Conservation (phyloP, 2,797 vertebrate species). For the Hemitrygon akajei region DNA sequence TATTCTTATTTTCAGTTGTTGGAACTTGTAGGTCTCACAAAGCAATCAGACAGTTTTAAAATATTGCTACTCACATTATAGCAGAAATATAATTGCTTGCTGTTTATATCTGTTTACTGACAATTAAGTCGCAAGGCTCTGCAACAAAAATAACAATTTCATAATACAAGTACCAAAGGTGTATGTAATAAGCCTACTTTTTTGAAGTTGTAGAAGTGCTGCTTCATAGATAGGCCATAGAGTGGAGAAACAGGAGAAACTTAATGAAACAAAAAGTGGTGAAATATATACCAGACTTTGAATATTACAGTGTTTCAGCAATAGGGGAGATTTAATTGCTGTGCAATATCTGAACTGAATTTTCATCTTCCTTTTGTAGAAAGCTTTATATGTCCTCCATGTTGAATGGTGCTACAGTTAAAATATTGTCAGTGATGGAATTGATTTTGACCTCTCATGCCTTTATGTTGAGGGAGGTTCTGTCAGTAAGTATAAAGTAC, state of each 20-base stretch:
- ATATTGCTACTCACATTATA: too few species aligned
- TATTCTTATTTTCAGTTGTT: background rate
- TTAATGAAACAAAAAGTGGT: too few species aligned
- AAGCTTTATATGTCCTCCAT: background rate
- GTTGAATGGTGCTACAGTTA: background rate
- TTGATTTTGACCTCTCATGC: background rate
- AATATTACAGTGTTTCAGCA: too few species aligned
- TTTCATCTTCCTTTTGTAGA: background rate
- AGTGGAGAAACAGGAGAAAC: too few species aligned
- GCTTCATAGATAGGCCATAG: too few species aligned
- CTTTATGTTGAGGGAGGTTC: background rate
- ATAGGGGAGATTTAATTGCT: background rate
- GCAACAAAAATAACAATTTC: background rate
- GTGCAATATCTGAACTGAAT: background rate
- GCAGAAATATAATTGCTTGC: background rate
- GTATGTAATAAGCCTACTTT: too few species aligned
- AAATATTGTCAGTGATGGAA: background rate
- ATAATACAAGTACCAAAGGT: background rate
- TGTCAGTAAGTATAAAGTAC: background rate
- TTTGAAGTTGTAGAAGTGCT: background rate
- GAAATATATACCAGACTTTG: too few species aligned
- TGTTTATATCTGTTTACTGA: background rate
- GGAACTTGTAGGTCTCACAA: background rate
- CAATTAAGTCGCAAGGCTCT: background rate
- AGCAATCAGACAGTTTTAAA: background rate